These are phyloP conservation scores for Xestia c-nigrum DNA, from an alignment of 2,888 invertebrate species.

Conservation along the genomic window DNA sequence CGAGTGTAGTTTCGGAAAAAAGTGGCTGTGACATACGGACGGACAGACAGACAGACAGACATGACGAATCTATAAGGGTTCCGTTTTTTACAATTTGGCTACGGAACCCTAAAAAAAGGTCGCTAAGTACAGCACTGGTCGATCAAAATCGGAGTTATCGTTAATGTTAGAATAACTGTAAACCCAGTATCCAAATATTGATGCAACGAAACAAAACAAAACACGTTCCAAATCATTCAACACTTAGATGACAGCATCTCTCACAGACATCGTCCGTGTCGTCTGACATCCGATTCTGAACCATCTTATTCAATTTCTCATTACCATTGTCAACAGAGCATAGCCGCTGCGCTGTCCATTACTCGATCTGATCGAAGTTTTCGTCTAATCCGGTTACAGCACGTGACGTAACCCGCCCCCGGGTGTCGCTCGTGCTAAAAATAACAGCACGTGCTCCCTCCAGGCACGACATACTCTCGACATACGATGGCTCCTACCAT, in stretches of 20 bases:
- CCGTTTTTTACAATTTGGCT: too few species aligned
- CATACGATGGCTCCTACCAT: constrained; percentile 69
- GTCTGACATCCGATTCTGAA: constrained; percentile 23
- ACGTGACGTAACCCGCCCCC: constrained; percentile 82
- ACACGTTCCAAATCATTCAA: constrained; percentile 18
- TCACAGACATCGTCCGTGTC: constrained; percentile 24
- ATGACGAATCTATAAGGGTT: too few species aligned
- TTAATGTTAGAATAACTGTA: background rate
- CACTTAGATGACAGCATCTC: constrained; percentile 12
- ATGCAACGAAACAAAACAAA: constrained; percentile 11
- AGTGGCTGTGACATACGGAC: too few species aligned
- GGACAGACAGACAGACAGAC: too few species aligned
- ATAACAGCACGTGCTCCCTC: constrained; percentile 83
- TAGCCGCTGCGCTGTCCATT: constrained; percentile 49
- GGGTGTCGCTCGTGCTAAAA: constrained; percentile 85
- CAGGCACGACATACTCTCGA: constrained; percentile 76
- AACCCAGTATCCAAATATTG: background rate
- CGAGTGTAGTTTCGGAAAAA: too few species aligned
- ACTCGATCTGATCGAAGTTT: constrained; percentile 69
- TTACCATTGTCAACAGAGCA: constrained; percentile 55
- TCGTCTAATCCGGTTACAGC: constrained; percentile 74
- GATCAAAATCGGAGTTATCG: background rate
- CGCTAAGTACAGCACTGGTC: background rate
- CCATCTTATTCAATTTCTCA: constrained; percentile 49
- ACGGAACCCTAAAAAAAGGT: too few species aligned